A percentile compares a stretch with the other conserved stretches of the same genome.
phyloP scores from a whole-genome alignment of 2,888 invertebrate genomes.

The Scaptomyza polygonia region DNA sequence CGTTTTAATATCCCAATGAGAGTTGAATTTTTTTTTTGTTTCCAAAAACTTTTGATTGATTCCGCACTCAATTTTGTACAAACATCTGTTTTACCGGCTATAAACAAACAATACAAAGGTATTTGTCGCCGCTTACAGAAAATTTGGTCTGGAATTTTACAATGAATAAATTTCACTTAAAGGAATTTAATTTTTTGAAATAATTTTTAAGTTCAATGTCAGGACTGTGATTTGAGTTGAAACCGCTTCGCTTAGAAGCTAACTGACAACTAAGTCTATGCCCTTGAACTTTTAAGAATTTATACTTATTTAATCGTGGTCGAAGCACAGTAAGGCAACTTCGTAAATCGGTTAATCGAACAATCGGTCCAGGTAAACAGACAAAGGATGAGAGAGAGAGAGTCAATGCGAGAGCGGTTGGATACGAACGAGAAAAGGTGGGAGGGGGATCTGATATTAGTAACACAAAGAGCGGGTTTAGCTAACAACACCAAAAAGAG shows the following conservation, averaged over 20 bases:
- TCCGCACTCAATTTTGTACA: conserved; percentile 28
- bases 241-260: background rate
- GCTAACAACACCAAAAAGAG: background rate
- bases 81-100: conserved; percentile 21
- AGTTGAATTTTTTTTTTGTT: background rate
- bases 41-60: conserved; percentile 9
- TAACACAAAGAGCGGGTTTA: too few species aligned
- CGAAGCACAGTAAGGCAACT: background rate
- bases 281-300: background rate
- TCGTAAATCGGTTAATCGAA: conserved; percentile 2
- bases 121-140: conserved; percentile 23
- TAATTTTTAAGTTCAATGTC: conserved; percentile 39
- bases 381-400: background rate
- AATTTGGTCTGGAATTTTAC: conserved; percentile 35
- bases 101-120: conserved; percentile 2
- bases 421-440: background rate
- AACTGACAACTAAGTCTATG: conserved; percentile 29
- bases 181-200: conserved; percentile 17
- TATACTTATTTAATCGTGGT: background rate
- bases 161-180: conserved; percentile 37
- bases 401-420: background rate
- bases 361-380: background rate
- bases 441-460: conserved; percentile 1
- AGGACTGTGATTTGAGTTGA: conserved; percentile 7
- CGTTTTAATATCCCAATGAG: background rate